Conservation (phyloP, 2,888 invertebrate species). For the Encarsia formosa region DNA sequence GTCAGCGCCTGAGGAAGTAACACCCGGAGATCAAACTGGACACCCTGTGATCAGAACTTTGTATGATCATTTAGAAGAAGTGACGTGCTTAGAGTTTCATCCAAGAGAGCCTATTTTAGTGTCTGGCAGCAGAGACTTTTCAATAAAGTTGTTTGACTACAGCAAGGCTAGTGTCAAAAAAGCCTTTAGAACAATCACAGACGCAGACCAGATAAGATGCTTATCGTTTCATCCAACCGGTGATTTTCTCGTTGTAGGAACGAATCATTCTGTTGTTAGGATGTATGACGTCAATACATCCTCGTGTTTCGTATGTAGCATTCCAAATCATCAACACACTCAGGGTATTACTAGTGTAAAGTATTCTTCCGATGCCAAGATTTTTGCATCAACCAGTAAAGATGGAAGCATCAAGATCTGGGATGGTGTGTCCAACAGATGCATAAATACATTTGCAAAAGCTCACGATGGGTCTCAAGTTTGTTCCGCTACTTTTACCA, state of each 20-base stretch:
- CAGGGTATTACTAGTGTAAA: slow-evolving; percentile 72
- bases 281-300: slow-evolving; percentile 93
- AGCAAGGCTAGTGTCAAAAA: slow-evolving; percentile 98
- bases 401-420: slow-evolving; percentile 95
- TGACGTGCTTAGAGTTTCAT: slow-evolving; percentile 94
- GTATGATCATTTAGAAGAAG: slow-evolving; percentile 97
- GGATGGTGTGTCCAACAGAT: slow-evolving; percentile 93
- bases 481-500: slow-evolving; percentile 88
- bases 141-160: slow-evolving; percentile 95
- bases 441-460: slow-evolving; percentile 87
- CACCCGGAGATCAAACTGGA: slow-evolving; percentile 78
- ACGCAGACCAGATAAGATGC: slow-evolving; percentile 85
- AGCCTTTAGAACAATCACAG: slow-evolving; percentile 92
- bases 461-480: slow-evolving; percentile 95
- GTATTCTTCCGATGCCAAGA: slow-evolving; percentile 68
- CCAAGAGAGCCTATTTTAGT: slow-evolving; percentile 91
- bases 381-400: slow-evolving; percentile 81
- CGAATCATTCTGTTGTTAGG: slow-evolving; percentile 83
- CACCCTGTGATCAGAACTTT: slow-evolving; percentile 97
- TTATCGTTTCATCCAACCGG: slow-evolving; percentile 95
- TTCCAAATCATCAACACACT: slow-evolving; percentile 81
- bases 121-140: slow-evolving; percentile 91
- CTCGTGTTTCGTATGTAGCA: slow-evolving; percentile 91
- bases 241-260: slow-evolving; percentile 90
- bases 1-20: slow-evolving; percentile 87